Evolutionary conservation across 2,113 vertebrate genomes (phyloP).

Genomic region (Carassius carassius): DNA sequence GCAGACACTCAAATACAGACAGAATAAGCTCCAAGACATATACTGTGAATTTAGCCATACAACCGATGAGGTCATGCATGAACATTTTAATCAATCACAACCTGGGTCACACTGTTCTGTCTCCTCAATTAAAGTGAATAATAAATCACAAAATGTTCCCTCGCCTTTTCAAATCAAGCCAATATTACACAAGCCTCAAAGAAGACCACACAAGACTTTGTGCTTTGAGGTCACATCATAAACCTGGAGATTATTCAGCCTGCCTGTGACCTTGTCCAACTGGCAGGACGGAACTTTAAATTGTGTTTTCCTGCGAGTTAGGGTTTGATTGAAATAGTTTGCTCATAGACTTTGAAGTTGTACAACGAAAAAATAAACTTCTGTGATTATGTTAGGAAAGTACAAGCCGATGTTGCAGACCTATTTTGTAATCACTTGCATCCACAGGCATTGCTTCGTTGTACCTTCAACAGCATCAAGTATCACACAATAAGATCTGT

Average conservation of each 20-base stretch:
- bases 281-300: conserved; percentile 7
- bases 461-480: neutral
- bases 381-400: conserved; percentile 1
- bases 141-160: conserved; percentile 37
- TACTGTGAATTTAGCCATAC: neutral
- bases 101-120: neutral
- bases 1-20: conserved; percentile 22
- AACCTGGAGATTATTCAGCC: conserved; percentile 27
- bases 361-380: neutral
- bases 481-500: neutral
- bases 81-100: neutral
- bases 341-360: neutral
- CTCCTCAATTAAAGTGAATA: conserved; percentile 9
- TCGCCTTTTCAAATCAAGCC: conserved; percentile 20
- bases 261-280: conserved; percentile 7
- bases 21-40: neutral
- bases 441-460: neutral
- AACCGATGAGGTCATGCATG: neutral
- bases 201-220: conserved; percentile 13
- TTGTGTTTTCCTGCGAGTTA: conserved; percentile 15
- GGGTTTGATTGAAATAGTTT: conserved; percentile 30
- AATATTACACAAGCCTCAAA: conserved; percentile 3
- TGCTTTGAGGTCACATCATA: conserved; percentile 34
- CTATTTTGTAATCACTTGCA: neutral
- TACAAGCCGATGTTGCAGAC: neutral